Evolutionary conservation across 2,113 vertebrate genomes (phyloP), one percentile per base, ranked within the genome.

Genomic region (Leptobrachium ailaonicum): DNA sequence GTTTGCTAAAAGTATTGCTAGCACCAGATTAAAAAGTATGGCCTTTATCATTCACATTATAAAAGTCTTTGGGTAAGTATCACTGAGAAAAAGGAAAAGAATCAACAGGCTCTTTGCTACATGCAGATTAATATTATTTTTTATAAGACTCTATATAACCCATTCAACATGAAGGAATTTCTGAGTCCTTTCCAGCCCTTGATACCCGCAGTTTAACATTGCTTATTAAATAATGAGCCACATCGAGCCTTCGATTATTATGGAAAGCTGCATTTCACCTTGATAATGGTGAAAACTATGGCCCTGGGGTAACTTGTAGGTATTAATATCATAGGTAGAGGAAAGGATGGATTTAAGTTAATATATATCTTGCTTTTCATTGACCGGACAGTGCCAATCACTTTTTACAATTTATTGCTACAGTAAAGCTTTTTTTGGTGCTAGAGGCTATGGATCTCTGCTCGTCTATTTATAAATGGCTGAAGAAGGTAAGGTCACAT

Each of bases 361-460:
- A 42, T 53, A 50, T 13, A 2, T 7, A 45, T 40, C 45, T 43
- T 0, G 2, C 63, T 60, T 68, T 77, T 43, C 40, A 77, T 43
- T 70, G 8, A 77, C 67, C 66, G 70, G 47, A 53, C 67, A 43
- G 41, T 77, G 76, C 76, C 76, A 56, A 71, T 77, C 53, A 77
- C 50, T 43, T 69, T 32, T 32, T 67, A 58, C 50, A 56, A 58
- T 70, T 77, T 77, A 77, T 77, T 77, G 76, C 76, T 77, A 56
- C 69, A 77, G 41, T 77, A 71, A 42, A 77, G 68, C 66, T 77
- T 66, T 77, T 66, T 77, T 77, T 77, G 76, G 76, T 62, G 76
- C 67, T 70, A 77, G 54, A 45, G 43, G 41, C 10, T 42, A 70
- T 60, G 66, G 45, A 47, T 67, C 67, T 50, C 14, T 42, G 11